Percentiles rank a stretch among this genome's conserved stretches.
Evolutionary conservation across 1,140 invertebrate species (phyloP).

Genomic region (Druon quercuslanigerum): DNA sequence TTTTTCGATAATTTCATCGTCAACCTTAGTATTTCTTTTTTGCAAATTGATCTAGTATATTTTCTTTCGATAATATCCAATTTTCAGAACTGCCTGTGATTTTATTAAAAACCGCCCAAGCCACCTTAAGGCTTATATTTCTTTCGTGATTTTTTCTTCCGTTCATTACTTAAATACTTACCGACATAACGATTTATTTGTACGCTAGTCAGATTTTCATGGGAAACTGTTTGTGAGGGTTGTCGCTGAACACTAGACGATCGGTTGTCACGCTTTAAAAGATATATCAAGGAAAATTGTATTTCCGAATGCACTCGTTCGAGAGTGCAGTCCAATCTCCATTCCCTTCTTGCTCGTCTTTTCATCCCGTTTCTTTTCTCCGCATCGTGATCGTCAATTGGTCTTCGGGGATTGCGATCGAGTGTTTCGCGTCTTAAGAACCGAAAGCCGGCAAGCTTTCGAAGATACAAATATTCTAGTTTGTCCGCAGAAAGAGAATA

Average conservation of each 20-base stretch:
- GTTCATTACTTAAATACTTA: no score
- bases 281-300: slow-evolving; percentile 43
- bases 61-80: no score
- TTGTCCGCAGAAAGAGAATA: background rate
- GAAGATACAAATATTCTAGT: background rate
- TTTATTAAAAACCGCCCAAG: no score
- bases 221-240: background rate
- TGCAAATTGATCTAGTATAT: no score
- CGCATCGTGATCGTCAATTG: slow-evolving; percentile 4
- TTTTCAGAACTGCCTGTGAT: no score
- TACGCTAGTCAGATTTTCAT: background rate
- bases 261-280: slow-evolving; percentile 23
- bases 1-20: no score
- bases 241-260: background rate
- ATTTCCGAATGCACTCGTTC: slow-evolving; percentile 40
- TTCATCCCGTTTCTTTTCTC: slow-evolving; percentile 1
- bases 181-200: no score
- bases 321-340: slow-evolving; percentile 43
- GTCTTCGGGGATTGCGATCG: slow-evolving; percentile 1
- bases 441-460: slow-evolving; percentile 5
- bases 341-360: slow-evolving; percentile 21
- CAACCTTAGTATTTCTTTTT: no score
- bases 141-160: no score
- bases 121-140: no score
- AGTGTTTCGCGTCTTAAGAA: slow-evolving; percentile 31